Evolutionary conservation across 2,888 invertebrate species (phyloP).

Genomic region (Empis stercorea): DNA sequence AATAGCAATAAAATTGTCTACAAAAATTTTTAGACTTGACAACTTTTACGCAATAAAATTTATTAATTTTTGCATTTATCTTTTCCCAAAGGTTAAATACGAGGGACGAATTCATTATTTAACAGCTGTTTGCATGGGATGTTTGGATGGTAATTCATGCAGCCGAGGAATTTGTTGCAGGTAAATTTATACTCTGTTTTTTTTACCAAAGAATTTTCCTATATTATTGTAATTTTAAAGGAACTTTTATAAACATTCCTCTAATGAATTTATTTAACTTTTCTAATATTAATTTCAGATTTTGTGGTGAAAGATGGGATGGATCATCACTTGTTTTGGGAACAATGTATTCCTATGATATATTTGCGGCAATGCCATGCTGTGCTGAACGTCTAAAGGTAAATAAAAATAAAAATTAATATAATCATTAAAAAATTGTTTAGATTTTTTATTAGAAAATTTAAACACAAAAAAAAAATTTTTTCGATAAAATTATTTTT

Average conservation of each 20-base stretch:
- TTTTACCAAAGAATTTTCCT: background rate
- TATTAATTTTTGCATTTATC: background rate
- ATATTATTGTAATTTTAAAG: too few species aligned
- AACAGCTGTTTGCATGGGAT: slow-evolving; percentile 89
- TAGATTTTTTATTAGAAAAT: too few species aligned
- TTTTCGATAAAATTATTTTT: too few species aligned
- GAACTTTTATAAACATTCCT: too few species aligned
- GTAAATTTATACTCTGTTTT: too few species aligned
- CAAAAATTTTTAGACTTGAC: too few species aligned
- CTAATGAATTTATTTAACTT: background rate
- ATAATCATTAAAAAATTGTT: too few species aligned
- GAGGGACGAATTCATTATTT: slow-evolving; percentile 83
- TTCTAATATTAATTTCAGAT: slow-evolving; percentile 28
- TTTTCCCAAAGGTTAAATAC: slow-evolving; percentile 59
- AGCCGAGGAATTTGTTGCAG: slow-evolving; percentile 68
- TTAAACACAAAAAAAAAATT: too few species aligned
- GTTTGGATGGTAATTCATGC: slow-evolving; percentile 71
- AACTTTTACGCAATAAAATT: too few species aligned
- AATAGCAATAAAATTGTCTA: too few species aligned
- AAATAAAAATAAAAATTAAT: slow-evolving; percentile 24
- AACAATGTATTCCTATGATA: slow-evolving; percentile 97
- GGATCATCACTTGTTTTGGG: slow-evolving; percentile 88
- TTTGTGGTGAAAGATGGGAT: slow-evolving; percentile 79
- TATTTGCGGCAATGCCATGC: slow-evolving; percentile 94
- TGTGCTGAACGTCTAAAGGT: slow-evolving; percentile 88